Evolutionary conservation across 1,140 invertebrate genomes (phyloP), one percentile per base, ranked within the genome.

Genomic region (Tetramorium alpestre): DNA sequence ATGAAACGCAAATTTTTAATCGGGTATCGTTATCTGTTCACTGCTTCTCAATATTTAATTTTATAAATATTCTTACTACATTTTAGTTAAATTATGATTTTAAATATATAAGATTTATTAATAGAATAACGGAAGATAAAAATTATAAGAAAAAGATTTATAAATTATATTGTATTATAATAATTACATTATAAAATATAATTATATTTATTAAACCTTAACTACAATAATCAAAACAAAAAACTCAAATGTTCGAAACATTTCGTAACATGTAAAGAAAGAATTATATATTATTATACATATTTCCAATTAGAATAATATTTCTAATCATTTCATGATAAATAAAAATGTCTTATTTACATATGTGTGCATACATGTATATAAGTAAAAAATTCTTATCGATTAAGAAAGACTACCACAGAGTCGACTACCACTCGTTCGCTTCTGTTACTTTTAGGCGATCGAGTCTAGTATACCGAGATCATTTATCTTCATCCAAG

Each of bases 401-500:
- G 6, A 69, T 25, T 0, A 25, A 49, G 41, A 69, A 49, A 49
- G 13, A 49, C 22, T 47, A 47, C 65, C 22, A 69, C n/a, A 49
- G 6, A 76, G 13, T 81, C 47, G 54, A 88, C 76, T 88, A 60
- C 38, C 11, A 65, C 51, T 89, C 70, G 78, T 86, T 81, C 54
- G 41, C 60, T 78, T 72, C 62, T 76, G 84, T 90, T 90, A 89
- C 87, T 90, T 90, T 90, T 89, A 90, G 87, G 77, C 87, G 88
- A 76, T 86, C 88, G 86, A 75, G 75, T 70, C 85, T 89, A 90
- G 84, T 72, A 69, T 56, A 69, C 65, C 77, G 58, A 73, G 78
- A 88, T 58, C 88, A 89, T 90, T 90, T 90, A 69, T 90, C 88
- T 90, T 89, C 87, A 90, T 90, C 88, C 58, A 38, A 22, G 3